phyloP scores from a whole-genome alignment of 2,888 invertebrate genomes.

The Operophtera brumata region DNA sequence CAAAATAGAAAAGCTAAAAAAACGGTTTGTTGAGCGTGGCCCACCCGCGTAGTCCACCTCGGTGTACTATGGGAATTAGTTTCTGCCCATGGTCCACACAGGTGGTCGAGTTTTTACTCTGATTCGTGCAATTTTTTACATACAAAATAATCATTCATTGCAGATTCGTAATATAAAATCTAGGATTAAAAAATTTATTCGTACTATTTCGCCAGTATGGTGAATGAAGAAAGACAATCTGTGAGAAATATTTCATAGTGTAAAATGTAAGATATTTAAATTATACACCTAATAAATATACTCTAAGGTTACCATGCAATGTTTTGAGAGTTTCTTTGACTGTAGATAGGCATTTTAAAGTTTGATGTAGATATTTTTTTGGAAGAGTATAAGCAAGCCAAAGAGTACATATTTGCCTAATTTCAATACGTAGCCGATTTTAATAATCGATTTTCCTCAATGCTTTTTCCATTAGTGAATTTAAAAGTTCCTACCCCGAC shows the following conservation, averaged over 20 bases:
- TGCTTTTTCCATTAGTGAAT: not conserved
- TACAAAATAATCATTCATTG: not conserved
- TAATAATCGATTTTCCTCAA: not conserved
- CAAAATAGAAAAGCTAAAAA: too few species aligned
- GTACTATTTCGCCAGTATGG: constrained; percentile 66
- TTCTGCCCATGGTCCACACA: too few species aligned
- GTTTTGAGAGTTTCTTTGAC: constrained; percentile 54
- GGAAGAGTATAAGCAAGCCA: not conserved
- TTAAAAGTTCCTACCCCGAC: not conserved
- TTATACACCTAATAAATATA: constrained; percentile 40
- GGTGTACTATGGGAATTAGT: too few species aligned
- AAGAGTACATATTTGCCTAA: not conserved
- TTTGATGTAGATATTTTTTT: constrained; percentile 32
- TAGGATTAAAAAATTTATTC: constrained; percentile 4
- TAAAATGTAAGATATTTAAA: constrained; percentile 64
- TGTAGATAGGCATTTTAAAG: constrained; percentile 47
- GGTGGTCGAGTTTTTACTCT: not conserved
- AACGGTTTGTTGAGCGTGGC: too few species aligned
- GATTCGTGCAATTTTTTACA: not conserved
- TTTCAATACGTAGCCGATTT: not conserved
- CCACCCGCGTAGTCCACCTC: too few species aligned
- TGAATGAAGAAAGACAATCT: constrained; percentile 81
- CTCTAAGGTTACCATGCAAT: constrained; percentile 40
- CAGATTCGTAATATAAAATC: not conserved
- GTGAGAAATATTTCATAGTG: constrained; percentile 79